Base-by-base conservation (phyloP, 2,888 invertebrate genomes). In the Drosophila stalkeri region DNA sequence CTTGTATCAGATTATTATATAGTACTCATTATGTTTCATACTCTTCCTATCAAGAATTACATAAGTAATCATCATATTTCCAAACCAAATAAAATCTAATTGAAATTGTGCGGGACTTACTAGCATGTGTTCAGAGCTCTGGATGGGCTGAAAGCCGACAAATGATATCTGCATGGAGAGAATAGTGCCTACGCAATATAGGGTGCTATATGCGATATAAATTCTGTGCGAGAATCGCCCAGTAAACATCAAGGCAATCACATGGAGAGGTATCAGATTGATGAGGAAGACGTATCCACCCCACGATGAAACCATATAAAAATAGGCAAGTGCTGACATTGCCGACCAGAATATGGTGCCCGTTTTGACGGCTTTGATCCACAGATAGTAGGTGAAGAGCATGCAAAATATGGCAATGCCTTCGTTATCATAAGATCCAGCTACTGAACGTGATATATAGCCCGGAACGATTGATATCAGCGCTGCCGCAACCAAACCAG, bases 281-380 rank as follows among this genome's bases (percentile, higher is more conserved):
- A 99, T 99, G 87, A 99, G 99, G 93, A 99, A 99, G 35, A 99
- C 99, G 92, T 99, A 99, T 73, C 99, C 99, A 83, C 99, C 99
- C 99, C 99, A 99, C 80, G 99, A 99, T 72, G 99, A 99, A 4
- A 99, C 99, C 99, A 99, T 99, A 93, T 99, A 99, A 93, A 99
- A 99, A 93, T 99, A 99, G 1, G 99, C 98, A 7, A 99, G 92
- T 9, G 99, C 97, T 61, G 99, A 96, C 92, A 98, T 96, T 37
- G 97, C 95, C 1, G 99, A 96, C 99, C 99, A 99, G 93, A 97
- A 99, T 52, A 99, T 96, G 9, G 99, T 98, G 44, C 99, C 99
- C 80, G 97, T 98, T 93, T 99, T 99, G 5, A 99, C 97, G 61
- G 99, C 97, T 93, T 98, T 99, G 54, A 99, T 96, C 99, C 99